Percentiles rank a stretch among this genome's conserved stretches.
phyloP scores from a whole-genome alignment of 2,797 vertebrate genomes.

The Phaenicophaeus curvirostris region DNA sequence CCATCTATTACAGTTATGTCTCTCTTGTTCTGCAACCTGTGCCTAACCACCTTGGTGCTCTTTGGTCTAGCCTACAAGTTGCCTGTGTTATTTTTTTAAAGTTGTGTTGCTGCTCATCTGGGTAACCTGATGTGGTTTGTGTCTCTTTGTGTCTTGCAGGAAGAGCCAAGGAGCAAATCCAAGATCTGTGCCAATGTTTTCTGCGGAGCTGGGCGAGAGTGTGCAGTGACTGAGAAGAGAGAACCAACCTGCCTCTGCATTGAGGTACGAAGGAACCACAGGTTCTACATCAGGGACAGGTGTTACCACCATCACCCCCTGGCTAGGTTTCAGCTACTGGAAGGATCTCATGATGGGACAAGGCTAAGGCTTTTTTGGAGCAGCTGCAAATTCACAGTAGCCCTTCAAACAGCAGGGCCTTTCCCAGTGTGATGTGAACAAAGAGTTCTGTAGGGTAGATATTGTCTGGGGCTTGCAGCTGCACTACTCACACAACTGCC shows the following conservation, averaged over 20 bases:
- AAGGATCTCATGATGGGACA: neutral
- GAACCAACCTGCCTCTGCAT: slow-evolving; percentile 97
- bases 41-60: neutral
- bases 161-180: slow-evolving; percentile 93
- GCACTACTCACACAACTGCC: neutral
- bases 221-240: slow-evolving; percentile 92
- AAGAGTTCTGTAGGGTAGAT: neutral
- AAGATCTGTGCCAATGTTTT: slow-evolving; percentile 99
- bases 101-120: neutral
- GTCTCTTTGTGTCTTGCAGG: slow-evolving; percentile 66
- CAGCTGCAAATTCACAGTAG: neutral
- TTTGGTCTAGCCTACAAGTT: neutral
- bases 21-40: neutral
- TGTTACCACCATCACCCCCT: neutral
- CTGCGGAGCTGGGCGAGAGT: slow-evolving; percentile 96
- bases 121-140: neutral
- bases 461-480: neutral
- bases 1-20: neutral
- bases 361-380: neutral
- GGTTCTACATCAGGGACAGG: neutral
- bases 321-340: fast-evolving
- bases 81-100: neutral
- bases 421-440: neutral
- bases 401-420: neutral
- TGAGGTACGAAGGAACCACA: slow-evolving; percentile 80